These are phyloP conservation scores for Hepsetus odoe DNA, from an alignment of 2,113 vertebrate genomes.

Conservation along the genomic window DNA sequence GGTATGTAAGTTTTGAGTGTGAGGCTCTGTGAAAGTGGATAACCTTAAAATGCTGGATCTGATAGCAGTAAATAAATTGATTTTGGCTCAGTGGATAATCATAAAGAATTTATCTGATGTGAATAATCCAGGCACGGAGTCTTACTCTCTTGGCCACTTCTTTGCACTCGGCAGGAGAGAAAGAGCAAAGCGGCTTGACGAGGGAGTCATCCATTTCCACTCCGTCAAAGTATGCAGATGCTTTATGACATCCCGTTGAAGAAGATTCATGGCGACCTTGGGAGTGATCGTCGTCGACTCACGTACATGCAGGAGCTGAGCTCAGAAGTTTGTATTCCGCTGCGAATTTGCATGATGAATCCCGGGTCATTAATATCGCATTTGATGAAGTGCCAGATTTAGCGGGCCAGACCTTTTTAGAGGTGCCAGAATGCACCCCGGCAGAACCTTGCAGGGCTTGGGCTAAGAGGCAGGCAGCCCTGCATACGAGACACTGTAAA, in stretches of 20 bases:
- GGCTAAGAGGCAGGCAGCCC: slow-evolving; percentile 25
- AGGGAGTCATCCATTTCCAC: slow-evolving; percentile 34
- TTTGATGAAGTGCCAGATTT: slow-evolving; percentile 53
- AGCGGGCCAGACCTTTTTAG: slow-evolving; percentile 37
- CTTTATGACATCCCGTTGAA: slow-evolving; percentile 47
- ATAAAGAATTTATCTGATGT: slow-evolving; percentile 57
- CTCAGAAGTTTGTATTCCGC: slow-evolving; percentile 41
- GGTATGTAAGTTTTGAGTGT: not conserved
- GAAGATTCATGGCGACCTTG: slow-evolving; percentile 58
- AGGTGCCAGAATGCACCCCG: slow-evolving; percentile 29
- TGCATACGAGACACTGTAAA: slow-evolving; percentile 43
- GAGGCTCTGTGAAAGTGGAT: slow-evolving; percentile 31
- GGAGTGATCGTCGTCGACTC: slow-evolving; percentile 38
- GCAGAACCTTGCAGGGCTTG: slow-evolving; percentile 11
- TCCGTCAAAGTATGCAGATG: slow-evolving; percentile 44
- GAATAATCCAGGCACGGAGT: slow-evolving; percentile 35
- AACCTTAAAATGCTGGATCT: slow-evolving; percentile 49
- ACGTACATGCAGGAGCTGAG: slow-evolving; percentile 24
- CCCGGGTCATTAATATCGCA: slow-evolving; percentile 53
- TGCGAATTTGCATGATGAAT: slow-evolving; percentile 54
- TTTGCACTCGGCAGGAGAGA: slow-evolving; percentile 7
- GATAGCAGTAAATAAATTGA: slow-evolving; percentile 61
- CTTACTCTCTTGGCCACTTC: slow-evolving; percentile 28
- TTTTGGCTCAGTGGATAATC: slow-evolving; percentile 57
- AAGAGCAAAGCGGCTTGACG: slow-evolving; percentile 27